Evolutionary conservation across 2,888 invertebrate genomes (phyloP), one percentile per base, ranked within the genome.

Genomic region (Gerosis bhagava): DNA sequence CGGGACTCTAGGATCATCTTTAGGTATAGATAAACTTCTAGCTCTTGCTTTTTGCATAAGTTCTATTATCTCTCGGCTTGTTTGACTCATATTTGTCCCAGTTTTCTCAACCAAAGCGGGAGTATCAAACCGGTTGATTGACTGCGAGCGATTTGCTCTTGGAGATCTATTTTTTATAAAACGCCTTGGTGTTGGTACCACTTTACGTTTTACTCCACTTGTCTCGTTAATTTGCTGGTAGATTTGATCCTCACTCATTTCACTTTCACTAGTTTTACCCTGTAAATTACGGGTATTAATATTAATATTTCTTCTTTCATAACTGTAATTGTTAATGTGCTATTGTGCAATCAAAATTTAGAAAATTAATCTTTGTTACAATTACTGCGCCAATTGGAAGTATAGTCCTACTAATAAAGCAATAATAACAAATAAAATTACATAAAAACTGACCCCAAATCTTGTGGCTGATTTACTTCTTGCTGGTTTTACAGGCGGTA

Each of bases 241-340:
- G 50, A 56, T 62, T 69, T 81, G 83, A 67, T 89, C 89, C 64
- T 89, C 89, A 78, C 89, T 90, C 89, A 89, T 88, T 70, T 90
- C 89, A 83, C 89, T 90, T 71, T 90, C 89, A 88, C 89, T 90
- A 77, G 88, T 90, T 67, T 87, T 88, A 77, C 72, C 88, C 89
- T 90, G 88, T 65, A 87, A 88, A 88, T 53, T 24, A 49, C 10
- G 42, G 52, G 24, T 31, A 45, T 39, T 52, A n/a, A 46, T 26
- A 45, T 49, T 49, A 44, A 26, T 32, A 58, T 63, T 60, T 75
- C 66, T 67, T 70, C 68, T 70, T 67, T 65, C 55, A 32, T 39
- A 39, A 37, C 22, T 25, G 7, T 5, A 13, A 7, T n/a, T 21
- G 16, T 44, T 39, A 46, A 19, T 1, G 7, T 19, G 13, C 25